Percentiles rank a stretch among this genome's conserved stretches.
Conservation (phyloP, 2,797 vertebrate genomes). For the Enteromius anoplus region DNA sequence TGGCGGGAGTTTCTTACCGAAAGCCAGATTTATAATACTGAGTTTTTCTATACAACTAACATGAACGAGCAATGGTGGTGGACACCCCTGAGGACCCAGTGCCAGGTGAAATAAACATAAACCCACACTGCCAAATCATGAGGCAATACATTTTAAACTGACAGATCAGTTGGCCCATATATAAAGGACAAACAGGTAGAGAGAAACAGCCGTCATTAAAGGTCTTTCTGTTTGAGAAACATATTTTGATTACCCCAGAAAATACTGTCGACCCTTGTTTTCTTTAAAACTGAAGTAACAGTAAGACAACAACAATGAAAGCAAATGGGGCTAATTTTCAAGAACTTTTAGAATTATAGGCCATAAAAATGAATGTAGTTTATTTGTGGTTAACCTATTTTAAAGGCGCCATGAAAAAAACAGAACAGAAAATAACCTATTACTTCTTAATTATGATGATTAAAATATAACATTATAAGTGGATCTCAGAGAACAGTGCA, state of each 20-base stretch:
- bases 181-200: constrained; percentile 22
- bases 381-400: background rate
- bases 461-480: background rate
- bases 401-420: background rate
- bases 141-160: constrained; percentile 35
- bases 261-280: background rate
- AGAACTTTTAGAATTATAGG: background rate
- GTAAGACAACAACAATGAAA: background rate
- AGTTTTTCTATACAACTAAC: background rate
- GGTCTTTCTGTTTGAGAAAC: constrained; percentile 3
- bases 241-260: background rate
- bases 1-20: background rate
- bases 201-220: constrained; percentile 13
- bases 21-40: background rate
- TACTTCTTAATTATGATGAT: background rate
- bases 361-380: background rate
- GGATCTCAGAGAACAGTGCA: background rate
- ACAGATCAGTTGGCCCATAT: constrained; percentile 31
- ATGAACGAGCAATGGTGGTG: background rate
- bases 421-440: too few species aligned
- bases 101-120: constrained; percentile 25
- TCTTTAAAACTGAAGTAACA: background rate
- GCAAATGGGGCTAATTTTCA: background rate
- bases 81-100: background rate
- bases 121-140: constrained; percentile 20